Conservation (phyloP, 2,888 invertebrate genomes). For the Oeneis ivallda region DNA sequence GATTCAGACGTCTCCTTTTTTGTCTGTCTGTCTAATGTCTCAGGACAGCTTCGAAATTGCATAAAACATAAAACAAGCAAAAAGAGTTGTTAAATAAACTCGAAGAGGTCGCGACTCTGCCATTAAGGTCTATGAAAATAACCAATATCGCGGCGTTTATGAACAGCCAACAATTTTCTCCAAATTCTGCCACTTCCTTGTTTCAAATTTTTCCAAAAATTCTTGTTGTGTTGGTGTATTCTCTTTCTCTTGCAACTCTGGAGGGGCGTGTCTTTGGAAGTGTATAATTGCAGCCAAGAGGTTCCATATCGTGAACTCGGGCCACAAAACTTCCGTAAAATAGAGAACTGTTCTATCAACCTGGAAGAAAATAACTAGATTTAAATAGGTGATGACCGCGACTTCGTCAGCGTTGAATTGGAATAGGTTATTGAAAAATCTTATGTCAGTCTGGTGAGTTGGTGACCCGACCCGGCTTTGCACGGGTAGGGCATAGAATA, state of each 20-base stretch:
- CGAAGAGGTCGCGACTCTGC: too few species aligned
- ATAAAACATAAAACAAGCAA: too few species aligned
- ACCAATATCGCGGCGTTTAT: slow-evolving; percentile 19
- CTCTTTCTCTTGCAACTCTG: slow-evolving; percentile 44
- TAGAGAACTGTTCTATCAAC: slow-evolving; percentile 89
- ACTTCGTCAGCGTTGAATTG: too few species aligned
- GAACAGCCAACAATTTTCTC: slow-evolving; percentile 56
- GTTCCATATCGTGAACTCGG: slow-evolving; percentile 97
- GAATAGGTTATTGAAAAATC: too few species aligned
- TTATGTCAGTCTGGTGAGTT: too few species aligned
- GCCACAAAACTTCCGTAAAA: slow-evolving; percentile 96
- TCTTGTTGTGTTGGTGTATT: slow-evolving; percentile 54
- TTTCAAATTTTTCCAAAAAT: slow-evolving; percentile 70
- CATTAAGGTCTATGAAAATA: not conserved
- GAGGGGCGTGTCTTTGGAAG: slow-evolving; percentile 86
- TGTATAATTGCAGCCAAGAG: slow-evolving; percentile 91
- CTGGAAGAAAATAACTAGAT: slow-evolving; percentile 65
- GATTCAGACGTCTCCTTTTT: too few species aligned
- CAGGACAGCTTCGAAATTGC: too few species aligned
- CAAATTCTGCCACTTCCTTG: slow-evolving; percentile 58
- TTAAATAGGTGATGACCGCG: too few species aligned
- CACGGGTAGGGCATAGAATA: too few species aligned
- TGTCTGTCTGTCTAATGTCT: too few species aligned
- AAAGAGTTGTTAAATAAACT: too few species aligned
- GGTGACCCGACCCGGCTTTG: too few species aligned